phyloP scores from a whole-genome alignment of 2,113 vertebrate genomes.

The Cichladusa arquata region DNA sequence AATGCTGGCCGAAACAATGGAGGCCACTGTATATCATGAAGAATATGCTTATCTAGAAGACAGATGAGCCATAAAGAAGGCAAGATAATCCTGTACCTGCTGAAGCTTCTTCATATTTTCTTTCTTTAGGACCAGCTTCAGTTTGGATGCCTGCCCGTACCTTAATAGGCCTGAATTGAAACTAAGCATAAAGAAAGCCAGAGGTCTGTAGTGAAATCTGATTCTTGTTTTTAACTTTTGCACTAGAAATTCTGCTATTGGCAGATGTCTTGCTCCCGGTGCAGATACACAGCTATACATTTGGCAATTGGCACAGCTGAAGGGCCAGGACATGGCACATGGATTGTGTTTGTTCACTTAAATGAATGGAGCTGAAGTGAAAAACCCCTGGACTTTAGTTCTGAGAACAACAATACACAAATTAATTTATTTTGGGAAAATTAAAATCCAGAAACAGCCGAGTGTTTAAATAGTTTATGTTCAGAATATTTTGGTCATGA shows the following conservation, averaged over 20 bases:
- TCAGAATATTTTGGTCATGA: not conserved
- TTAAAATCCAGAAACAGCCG: not conserved
- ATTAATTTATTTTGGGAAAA: not conserved
- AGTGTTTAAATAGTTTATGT: not conserved
- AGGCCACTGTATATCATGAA: not conserved
- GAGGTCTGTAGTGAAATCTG: not conserved
- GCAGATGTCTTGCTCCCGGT: not conserved
- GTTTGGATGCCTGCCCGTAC: not conserved
- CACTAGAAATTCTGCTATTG: not conserved
- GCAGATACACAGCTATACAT: not conserved
- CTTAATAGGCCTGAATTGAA: not conserved
- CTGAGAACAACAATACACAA: not conserved
- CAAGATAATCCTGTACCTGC: not conserved
- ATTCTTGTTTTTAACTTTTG: not conserved
- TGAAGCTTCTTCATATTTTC: not conserved
- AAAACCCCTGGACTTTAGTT: not conserved
- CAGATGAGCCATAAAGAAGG: not conserved
- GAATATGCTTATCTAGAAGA: not conserved
- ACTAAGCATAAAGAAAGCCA: not conserved
- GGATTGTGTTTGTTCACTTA: not conserved
- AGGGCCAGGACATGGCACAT: fast-evolving
- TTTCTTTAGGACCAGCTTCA: not conserved
- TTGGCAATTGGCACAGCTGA: not conserved
- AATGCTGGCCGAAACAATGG: not conserved
- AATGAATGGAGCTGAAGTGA: not conserved